Conservation (phyloP, 2,113 vertebrate genomes). For the Thunnus thynnus region DNA sequence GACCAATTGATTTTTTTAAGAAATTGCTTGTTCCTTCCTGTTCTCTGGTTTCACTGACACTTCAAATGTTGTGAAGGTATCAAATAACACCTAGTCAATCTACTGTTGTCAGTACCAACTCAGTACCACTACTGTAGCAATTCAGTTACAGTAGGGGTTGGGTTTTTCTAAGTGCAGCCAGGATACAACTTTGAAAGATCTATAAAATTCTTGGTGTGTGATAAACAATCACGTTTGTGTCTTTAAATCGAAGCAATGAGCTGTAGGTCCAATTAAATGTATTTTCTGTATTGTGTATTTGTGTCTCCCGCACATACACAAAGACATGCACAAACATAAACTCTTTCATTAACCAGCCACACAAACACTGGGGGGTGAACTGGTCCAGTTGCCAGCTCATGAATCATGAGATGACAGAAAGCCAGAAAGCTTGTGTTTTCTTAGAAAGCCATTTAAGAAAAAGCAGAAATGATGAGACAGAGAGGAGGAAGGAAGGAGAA, state of each 20-base stretch:
- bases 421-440: constrained; percentile 1
- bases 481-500: neutral
- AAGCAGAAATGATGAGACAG: neutral
- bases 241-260: neutral
- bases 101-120: constrained; percentile 29
- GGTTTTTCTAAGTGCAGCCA: neutral
- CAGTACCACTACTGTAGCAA: neutral
- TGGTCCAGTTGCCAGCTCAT: constrained; percentile 22
- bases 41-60: constrained; percentile 49
- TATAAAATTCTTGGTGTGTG: neutral
- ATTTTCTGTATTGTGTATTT: neutral
- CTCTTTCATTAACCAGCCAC: constrained; percentile 39
- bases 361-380: constrained; percentile 15
- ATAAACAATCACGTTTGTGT: neutral
- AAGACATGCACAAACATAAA: neutral
- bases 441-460: neutral
- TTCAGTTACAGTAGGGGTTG: no score
- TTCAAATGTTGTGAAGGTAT: neutral
- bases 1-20: constrained; percentile 26
- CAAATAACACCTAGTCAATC: constrained; percentile 1
- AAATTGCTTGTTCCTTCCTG: constrained; percentile 28
- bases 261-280: neutral
- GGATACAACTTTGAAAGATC: neutral
- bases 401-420: constrained; percentile 37
- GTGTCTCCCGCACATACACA: neutral